Percentiles rank a stretch among this genome's conserved stretches.
phyloP scores from a whole-genome alignment of 2,797 vertebrate species.

The Lates japonicus region DNA sequence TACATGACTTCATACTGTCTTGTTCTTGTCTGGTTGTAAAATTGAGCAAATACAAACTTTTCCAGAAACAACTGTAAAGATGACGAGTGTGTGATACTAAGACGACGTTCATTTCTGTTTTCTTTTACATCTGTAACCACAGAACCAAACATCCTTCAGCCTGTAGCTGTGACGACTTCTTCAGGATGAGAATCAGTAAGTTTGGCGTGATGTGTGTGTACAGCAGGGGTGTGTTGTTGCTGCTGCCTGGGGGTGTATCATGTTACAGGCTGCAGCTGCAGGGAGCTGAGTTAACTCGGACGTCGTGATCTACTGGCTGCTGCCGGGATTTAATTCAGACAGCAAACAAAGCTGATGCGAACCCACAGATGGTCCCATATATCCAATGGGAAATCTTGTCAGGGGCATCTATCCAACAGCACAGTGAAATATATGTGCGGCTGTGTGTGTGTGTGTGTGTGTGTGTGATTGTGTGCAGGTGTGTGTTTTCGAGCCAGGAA shows the following conservation, averaged over 20 bases:
- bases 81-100: no score
- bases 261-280: constrained; percentile 33
- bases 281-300: constrained; percentile 45
- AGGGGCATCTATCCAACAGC: constrained; percentile 61
- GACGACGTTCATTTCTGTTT: no score
- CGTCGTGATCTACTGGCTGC: constrained; percentile 61
- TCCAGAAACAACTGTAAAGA: no score
- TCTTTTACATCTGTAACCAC: not conserved
- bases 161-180: not conserved
- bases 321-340: constrained; percentile 68
- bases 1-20: no score
- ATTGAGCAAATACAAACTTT: no score
- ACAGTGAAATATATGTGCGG: constrained; percentile 12
- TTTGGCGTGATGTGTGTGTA: not conserved
- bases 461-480: constrained; percentile 40
- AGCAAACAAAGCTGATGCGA: constrained; percentile 62
- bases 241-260: constrained; percentile 22
- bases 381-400: constrained; percentile 73
- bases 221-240: not conserved
- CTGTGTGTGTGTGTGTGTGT: constrained; percentile 25
- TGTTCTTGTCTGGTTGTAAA: no score
- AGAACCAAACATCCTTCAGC: not conserved
- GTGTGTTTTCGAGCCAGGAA: constrained; percentile 40
- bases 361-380: constrained; percentile 72
- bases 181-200: not conserved